Base-by-base conservation (phyloP, 2,113 vertebrate genomes). In the Phaetusa simplex region DNA sequence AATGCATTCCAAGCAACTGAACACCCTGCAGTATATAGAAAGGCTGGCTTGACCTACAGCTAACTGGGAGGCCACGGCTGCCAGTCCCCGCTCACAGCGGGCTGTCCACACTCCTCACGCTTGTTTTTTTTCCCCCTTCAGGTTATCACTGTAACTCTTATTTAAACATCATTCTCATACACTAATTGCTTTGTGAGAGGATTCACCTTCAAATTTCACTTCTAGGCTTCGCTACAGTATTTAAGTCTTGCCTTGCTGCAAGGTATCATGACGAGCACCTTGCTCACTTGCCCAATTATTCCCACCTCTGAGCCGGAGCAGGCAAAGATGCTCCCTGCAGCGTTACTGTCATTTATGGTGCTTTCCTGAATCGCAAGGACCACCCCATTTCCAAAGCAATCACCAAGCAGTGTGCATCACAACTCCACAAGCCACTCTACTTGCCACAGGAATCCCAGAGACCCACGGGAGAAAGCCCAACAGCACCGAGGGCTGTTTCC, bases 361-460 rank as follows among this genome's bases (percentile, higher is more conserved):
- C 49, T 34, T 36, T 64, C 61, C 49, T 8, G 1, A 14, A 30
- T 6, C 1, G 1, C 59, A 20, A 43, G 36, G 38, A 45, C 24
- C 62, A 32, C 34, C 24, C 26, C 7, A 3, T 47, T 69, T 19
- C 79, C 23, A 23, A 47, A 59, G 50, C 29, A 11, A 18, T 5
- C 8, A 0, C 18, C 53, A 29, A 42, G 5, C 18, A 21, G 26
- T 0, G 16, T 0, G 4, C 52, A 10, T 18, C 53, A 21, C 49
- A 23, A 11, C 88, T 12, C 56, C 56, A 22, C 36, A 22, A 50
- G 23, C 71, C 21, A 18, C 11, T 58, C 58, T 5, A 2, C 40
- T 27, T 23, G 34, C 50, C 71, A 3, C 47, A 40, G 42, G 55
- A 62, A 56, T 8, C 53, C 67, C 38, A 43, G 29, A 52, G 32